phyloP scores from a whole-genome alignment of 2,888 invertebrate species.

The Aleiodes testaceus region DNA sequence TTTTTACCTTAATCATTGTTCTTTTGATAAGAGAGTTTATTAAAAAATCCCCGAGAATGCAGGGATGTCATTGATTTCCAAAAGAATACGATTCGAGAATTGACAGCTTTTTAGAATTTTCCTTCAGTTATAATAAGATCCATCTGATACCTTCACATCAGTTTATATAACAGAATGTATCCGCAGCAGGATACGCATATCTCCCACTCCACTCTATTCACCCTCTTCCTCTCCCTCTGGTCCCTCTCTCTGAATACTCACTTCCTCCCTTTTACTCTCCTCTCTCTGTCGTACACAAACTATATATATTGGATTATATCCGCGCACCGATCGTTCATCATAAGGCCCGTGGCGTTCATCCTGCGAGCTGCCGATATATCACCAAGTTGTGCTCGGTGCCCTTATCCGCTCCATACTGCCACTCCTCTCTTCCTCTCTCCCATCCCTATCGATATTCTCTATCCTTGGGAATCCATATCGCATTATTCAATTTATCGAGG shows the following conservation, averaged over 20 bases:
- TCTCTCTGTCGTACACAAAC: slow-evolving; percentile 6
- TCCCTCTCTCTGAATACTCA: not conserved
- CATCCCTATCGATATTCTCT: not conserved
- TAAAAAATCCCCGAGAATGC: not conserved
- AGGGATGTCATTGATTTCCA: not conserved
- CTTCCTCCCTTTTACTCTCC: not conserved
- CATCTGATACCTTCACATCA: slow-evolving; percentile 1
- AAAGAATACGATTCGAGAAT: not conserved
- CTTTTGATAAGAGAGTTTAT: not conserved
- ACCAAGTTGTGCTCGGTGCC: slow-evolving; percentile 18
- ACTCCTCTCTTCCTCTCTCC: not conserved
- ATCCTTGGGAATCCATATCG: slow-evolving; percentile 29
- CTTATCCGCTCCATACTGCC: slow-evolving; percentile 18
- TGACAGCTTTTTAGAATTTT: not conserved
- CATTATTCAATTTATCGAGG: slow-evolving; percentile 37
- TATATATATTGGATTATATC: slow-evolving; percentile 33
- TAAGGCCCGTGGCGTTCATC: slow-evolving; percentile 35
- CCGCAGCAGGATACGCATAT: slow-evolving; percentile 19
- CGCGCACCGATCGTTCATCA: slow-evolving; percentile 37
- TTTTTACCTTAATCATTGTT: too few species aligned
- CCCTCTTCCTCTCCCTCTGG: not conserved
- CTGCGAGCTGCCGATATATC: slow-evolving; percentile 31
- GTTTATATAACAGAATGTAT: slow-evolving; percentile 22
- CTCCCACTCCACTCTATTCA: not conserved
- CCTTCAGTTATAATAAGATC: slow-evolving; percentile 2